Conservation (phyloP, 2,113 vertebrate species). For the Podarcis raffonei region DNA sequence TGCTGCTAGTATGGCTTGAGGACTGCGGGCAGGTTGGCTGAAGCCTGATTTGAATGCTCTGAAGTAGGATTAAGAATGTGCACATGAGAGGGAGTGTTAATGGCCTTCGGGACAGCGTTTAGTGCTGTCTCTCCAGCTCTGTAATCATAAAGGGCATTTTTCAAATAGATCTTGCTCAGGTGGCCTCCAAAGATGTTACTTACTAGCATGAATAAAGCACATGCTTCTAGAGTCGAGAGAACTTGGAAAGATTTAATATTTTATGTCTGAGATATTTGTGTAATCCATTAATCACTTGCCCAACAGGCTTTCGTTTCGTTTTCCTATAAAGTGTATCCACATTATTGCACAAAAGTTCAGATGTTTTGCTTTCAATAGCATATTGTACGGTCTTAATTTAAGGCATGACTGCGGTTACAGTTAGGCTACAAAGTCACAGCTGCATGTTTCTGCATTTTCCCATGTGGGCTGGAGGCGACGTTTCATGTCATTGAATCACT, state of each 20-base stretch:
- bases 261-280: conserved; percentile 47
- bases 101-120: conserved; percentile 57
- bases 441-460: conserved; percentile 73
- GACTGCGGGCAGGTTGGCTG: conserved; percentile 54
- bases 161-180: conserved; percentile 56
- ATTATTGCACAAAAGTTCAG: conserved; percentile 63
- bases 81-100: conserved; percentile 48
- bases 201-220: conserved; percentile 55
- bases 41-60: conserved; percentile 60
- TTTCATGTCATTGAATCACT: conserved; percentile 59
- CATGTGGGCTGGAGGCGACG: conserved; percentile 50
- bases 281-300: conserved; percentile 67
- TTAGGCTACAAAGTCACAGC: conserved; percentile 48
- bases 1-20: conserved; percentile 65
- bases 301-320: conserved; percentile 56
- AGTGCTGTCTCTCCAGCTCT: conserved; percentile 41
- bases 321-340: conserved; percentile 36
- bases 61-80: conserved; percentile 62
- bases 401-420: conserved; percentile 56
- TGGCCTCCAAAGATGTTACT: conserved; percentile 26
- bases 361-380: conserved; percentile 62
- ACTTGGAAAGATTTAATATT: conserved; percentile 47
- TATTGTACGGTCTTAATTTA: conserved; percentile 65
- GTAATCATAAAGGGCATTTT: conserved; percentile 56
- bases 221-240: conserved; percentile 52